Base-by-base conservation (phyloP, 2,797 vertebrate species). In the Danio jaintianensis region DNA sequence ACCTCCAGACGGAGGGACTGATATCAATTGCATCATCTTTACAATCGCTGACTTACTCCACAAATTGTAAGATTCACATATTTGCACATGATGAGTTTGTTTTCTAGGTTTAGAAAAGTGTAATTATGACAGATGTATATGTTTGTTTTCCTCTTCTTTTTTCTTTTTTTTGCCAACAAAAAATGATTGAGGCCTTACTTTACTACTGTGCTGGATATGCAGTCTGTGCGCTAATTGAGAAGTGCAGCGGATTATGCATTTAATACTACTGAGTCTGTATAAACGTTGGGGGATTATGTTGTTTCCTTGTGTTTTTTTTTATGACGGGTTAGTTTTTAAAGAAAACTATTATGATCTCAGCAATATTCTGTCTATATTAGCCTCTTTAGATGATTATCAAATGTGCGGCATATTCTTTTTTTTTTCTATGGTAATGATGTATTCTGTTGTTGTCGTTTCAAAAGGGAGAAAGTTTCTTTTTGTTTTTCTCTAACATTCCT, bases 261-360 rank as follows among this genome's bases (percentile, higher is more conserved):
- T 93, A 94, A 95, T 96, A 98, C 97, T 98, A 98, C 97, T 99
- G 97, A 98, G 93, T 95, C 92, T 96, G 92, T 96, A 93, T 94
- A 95, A 94, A 93, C 91, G 85, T 93, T 89, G 90, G 89, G 89
- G 72, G 78, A 85, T 90, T 86, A 88, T 92, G 93, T 90, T 91
- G 90, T 89, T 84, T 48, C 58, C 13, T 47, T 75, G 89, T 29
- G 92, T 92, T 91, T 93, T 92, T 93, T 92, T 86, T 88, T 90
- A 93, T 93, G 88, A 85, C 91, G 91, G 74, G 71, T 89, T 90
- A 20, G 84, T 78, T 84, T 90, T 93, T 93, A 95, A 94, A 90
- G 86, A 90, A 91, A 75, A 79, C 90, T 93, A 79, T 84, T 93
- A 92, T 94, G 91, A 94, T 94, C 94, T 93, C 88, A 90, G 83